Evolutionary conservation across 2,888 invertebrate genomes (phyloP).

Genomic region (Halictus ligatus): DNA sequence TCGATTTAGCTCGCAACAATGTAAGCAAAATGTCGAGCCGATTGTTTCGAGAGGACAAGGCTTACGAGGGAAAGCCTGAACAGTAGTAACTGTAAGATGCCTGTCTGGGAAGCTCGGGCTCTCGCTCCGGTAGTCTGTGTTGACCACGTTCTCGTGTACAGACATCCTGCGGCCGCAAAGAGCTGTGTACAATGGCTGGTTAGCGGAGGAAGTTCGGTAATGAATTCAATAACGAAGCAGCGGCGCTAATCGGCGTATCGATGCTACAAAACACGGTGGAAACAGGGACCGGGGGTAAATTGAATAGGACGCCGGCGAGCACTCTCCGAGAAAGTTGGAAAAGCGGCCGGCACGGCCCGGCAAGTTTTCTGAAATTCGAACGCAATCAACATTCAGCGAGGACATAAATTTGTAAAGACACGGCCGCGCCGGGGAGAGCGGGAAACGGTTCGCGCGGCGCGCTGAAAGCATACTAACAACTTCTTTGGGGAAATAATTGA

Average conservation of each 20-base stretch:
- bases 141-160: background rate
- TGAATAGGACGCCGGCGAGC: conserved; percentile 1
- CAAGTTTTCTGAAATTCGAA: conserved; percentile 30
- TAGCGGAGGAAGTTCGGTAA: conserved; percentile 13
- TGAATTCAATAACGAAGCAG: conserved; percentile 44
- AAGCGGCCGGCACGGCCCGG: background rate
- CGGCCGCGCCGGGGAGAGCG: background rate
- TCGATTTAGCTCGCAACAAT: background rate
- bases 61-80: background rate
- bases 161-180: background rate
- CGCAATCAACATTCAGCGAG: conserved; percentile 53
- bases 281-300: conserved; percentile 11
- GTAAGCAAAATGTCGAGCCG: background rate
- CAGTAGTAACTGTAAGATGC: background rate
- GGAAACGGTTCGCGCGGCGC: conserved; percentile 23
- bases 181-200: conserved; percentile 8
- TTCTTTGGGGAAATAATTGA: conserved; percentile 50
- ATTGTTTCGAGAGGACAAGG: background rate
- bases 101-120: background rate
- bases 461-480: conserved; percentile 22
- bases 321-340: conserved; percentile 11
- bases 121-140: background rate
- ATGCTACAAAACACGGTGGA: conserved; percentile 22
- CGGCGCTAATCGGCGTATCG: conserved; percentile 29
- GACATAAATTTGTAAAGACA: conserved; percentile 46